Conservation (phyloP, 2,888 invertebrate species). For the Chelonus formosanus region DNA sequence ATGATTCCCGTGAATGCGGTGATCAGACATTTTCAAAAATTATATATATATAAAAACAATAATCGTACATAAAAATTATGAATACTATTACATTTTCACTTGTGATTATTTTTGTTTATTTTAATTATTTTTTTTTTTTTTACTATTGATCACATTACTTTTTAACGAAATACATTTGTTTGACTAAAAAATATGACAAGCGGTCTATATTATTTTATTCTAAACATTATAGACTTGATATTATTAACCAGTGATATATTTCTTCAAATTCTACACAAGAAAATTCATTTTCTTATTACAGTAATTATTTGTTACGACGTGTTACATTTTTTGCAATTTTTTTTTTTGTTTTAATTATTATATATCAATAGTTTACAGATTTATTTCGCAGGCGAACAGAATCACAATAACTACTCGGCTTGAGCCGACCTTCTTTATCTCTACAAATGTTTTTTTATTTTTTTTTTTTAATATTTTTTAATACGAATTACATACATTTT, state of each 20-base stretch:
- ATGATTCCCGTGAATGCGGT: no score
- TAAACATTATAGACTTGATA: conserved; percentile 4
- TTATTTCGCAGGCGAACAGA: conserved; percentile 29
- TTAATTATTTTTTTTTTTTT: no score
- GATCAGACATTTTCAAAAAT: no score
- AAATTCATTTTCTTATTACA: conserved; percentile 16
- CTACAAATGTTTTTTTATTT: neutral
- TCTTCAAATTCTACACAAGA: conserved; percentile 19
- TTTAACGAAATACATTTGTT: no score
- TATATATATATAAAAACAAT: no score
- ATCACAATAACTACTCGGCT: conserved; percentile 25
- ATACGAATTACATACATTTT: conserved; percentile 23
- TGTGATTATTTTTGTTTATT: no score
- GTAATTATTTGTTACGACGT: conserved; percentile 13
- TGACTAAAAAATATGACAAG: no score
- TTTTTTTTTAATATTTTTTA: conserved; percentile 14
- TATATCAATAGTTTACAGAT: conserved; percentile 22
- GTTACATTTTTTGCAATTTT: conserved; percentile 1
- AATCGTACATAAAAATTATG: no score
- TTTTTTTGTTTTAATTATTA: conserved; percentile 5
- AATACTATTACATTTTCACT: no score
- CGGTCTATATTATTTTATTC: no score
- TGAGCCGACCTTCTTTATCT: conserved; percentile 5
- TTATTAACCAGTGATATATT: conserved; percentile 24
- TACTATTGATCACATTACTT: no score